These are phyloP conservation scores for Antheraea assamensis DNA, from an alignment of 2,888 invertebrate species.

Conservation along the genomic window DNA sequence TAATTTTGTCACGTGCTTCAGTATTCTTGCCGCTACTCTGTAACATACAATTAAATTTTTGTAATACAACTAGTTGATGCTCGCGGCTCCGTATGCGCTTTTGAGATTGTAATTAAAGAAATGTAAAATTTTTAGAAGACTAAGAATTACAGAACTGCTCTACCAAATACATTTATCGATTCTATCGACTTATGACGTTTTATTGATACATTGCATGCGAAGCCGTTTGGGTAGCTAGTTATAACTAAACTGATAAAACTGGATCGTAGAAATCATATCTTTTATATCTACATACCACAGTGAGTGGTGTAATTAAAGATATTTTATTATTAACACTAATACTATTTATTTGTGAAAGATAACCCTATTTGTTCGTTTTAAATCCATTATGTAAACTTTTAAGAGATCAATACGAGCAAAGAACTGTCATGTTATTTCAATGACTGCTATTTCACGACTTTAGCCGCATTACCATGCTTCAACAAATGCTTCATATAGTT, in stretches of 20 bases:
- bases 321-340: constrained; percentile 6
- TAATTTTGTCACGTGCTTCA: constrained; percentile 36
- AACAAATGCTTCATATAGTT: too few species aligned
- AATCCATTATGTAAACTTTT: not conserved
- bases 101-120: too few species aligned
- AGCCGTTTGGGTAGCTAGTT: too few species aligned
- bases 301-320: not conserved
- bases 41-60: not conserved
- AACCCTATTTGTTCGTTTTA: not conserved
- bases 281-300: constrained; percentile 3
- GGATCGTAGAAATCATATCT: not conserved
- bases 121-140: too few species aligned
- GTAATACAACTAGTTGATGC: too few species aligned
- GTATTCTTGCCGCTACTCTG: constrained; percentile 19
- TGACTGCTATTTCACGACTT: too few species aligned
- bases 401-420: not conserved
- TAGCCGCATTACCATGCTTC: too few species aligned
- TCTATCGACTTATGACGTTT: too few species aligned
- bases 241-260: not conserved
- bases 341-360: constrained; percentile 7
- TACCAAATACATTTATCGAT: too few species aligned
- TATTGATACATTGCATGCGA: too few species aligned
- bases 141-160: too few species aligned
- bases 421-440: not conserved
- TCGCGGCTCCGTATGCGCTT: too few species aligned